Evolutionary conservation across 2,888 invertebrate genomes (phyloP), one percentile per base, ranked within the genome.

Genomic region (Temnothorax rugatulus): DNA sequence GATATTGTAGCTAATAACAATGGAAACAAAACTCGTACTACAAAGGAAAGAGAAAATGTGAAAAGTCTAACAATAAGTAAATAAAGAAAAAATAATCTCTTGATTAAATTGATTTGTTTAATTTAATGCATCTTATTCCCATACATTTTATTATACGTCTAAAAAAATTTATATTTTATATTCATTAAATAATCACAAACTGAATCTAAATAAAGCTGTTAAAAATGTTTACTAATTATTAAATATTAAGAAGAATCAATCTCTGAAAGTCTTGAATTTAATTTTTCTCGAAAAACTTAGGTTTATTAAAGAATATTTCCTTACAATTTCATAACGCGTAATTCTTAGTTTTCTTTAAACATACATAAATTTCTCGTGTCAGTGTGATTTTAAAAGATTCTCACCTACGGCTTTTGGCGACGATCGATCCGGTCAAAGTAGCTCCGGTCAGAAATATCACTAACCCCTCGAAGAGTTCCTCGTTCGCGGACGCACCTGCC

Each of bases 381-480:
- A 13, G 25, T 41, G n/a, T 15, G 5, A 21, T 29, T 15, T 73
- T n/a, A 44, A 57, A 38, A 76, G 18, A 41, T 18, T 34, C 38
- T 52, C 38, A 77, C 52, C 25, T n/a, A 54, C 29, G 25, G 8
- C 7, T 77, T 29, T 75, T 1, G 8, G 3, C 13, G n/a, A 29
- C 41, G 18, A 38, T 52, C 63, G 76, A 76, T 29, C 29, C 34
- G n/a, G 25, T 18, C 9, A 7, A 29, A 47, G 68, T 25, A 44
- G n/a, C 57, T 69, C 15, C 38, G 77, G 11, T 41, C 21, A 47
- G 47, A 38, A 81, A 61, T 54, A 81, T 25, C 21, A 18, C 25
- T 44, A 63, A 18, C 18, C 9, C 18, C 21, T 15, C 11, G 21
- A 21, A 4, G 11, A 7, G 21, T 63, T 8, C n/a, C 18, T 41